Base-by-base conservation (phyloP, 64 coral and sea anemone species). In the Montipora cactus region DNA sequence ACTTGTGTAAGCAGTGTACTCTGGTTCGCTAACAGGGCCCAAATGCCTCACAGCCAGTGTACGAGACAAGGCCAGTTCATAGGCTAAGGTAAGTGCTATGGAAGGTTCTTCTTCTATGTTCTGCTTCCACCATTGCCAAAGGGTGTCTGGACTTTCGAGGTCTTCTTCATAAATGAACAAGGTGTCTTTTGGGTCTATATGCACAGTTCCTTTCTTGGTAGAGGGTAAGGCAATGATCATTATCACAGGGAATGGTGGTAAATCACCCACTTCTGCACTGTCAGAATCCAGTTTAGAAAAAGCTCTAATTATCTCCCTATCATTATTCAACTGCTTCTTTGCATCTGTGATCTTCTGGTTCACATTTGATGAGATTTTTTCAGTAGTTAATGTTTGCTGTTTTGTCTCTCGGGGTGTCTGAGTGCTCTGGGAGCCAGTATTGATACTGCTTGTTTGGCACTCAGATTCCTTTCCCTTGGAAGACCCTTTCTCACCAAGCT, bases 141-240 rank as follows among this genome's bases (percentile, higher is more conserved):
- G 50, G 49, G 21, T 61, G 12, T 86, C 90, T 11, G 44, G n/a
- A 84, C 71, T 81, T 20, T 7, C 20, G 14, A 83, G 71, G 57
- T 92, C 90, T 85, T 92, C 90, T 4, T 80, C 37, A 86, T 83
- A 92, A 18, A 92, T 13, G 13, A 92, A 62, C 23, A 47, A 73
- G 1, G 81, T 77, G 50, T 92, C 69, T 6, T 84, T 14, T 48
- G 50, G 20, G 19, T 2, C 7, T 13, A 0, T 15, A 14, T 92
- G 73, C 23, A 19, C 13, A 45, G 67, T 76, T 46, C 45, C 12
- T n/a, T 58, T 92, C 16, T 58, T 92, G 47, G 90, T 92, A 25
- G 81, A 92, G 46, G 90, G 67, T 58, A 92, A 48, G 8, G 80
- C 90, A 59, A 92, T 85, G 25, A 85, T 52, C 53, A 58, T 85